phyloP scores from a whole-genome alignment of 2,113 vertebrate genomes.

The Gadus macrocephalus region DNA sequence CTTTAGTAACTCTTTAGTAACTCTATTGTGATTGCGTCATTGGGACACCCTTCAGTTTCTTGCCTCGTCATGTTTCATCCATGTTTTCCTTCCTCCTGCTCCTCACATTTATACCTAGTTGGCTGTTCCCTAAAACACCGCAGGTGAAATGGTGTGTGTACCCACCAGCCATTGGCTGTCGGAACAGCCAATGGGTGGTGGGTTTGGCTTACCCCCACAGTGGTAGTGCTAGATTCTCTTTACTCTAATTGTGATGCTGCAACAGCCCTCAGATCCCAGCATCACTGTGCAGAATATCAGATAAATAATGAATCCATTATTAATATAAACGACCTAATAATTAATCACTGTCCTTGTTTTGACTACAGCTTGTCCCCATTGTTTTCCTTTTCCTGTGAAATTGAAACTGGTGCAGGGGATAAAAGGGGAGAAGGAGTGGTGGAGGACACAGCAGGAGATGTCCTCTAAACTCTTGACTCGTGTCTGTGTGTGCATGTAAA shows the following conservation, averaged over 20 bases:
- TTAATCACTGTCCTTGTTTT: conserved; percentile 17
- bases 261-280: no score
- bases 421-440: conserved; percentile 15
- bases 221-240: no score
- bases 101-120: neutral
- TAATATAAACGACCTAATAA: neutral
- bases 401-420: conserved; percentile 24
- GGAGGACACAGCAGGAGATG: conserved; percentile 35
- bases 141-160: conserved; percentile 8
- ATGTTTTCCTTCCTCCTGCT: neutral
- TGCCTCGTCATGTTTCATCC: neutral
- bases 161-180: no score
- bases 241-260: no score
- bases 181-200: neutral
- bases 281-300: no score
- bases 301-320: no score
- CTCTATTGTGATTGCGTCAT: neutral
- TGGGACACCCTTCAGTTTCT: neutral
- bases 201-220: no score
- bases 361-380: neutral
- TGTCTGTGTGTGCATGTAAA: conserved; percentile 1
- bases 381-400: conserved; percentile 29
- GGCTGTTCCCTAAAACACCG: conserved; percentile 24
- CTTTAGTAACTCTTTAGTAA: neutral
- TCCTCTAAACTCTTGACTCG: conserved; percentile 25